These are phyloP conservation scores for Ictalurus furcatus DNA, from an alignment of 2,113 vertebrate species.

Conservation along the genomic window DNA sequence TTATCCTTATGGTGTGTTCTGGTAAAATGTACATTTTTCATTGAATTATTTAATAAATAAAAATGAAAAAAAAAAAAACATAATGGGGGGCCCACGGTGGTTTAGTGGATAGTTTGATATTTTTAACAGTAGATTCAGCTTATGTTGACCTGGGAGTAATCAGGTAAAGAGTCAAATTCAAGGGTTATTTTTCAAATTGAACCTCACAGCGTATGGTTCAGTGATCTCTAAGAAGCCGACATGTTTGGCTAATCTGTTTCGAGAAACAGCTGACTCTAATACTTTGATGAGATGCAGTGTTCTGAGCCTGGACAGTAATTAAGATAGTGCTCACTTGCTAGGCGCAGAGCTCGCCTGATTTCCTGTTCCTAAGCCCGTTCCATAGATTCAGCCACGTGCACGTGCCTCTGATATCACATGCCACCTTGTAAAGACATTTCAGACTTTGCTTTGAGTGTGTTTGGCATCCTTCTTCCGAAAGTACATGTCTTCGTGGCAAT, in stretches of 20 bases:
- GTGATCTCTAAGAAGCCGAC: constrained; percentile 4
- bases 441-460: not conserved
- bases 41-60: not conserved
- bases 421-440: not conserved
- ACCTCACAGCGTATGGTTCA: not conserved
- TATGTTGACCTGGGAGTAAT: not conserved
- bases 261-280: constrained; percentile 32
- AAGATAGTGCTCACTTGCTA: constrained; percentile 28
- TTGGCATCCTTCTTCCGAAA: not conserved
- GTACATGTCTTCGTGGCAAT: not conserved
- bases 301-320: constrained; percentile 39
- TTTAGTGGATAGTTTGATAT: not conserved
- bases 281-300: constrained; percentile 11
- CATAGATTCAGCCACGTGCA: constrained; percentile 57
- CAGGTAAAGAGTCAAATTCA: not conserved
- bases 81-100: too few species aligned
- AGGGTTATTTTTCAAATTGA: not conserved
- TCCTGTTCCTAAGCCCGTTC: constrained; percentile 37
- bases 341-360: constrained; percentile 48
- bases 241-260: constrained; percentile 27
- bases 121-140: not conserved
- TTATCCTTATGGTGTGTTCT: not conserved
- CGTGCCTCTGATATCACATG: constrained; percentile 31
- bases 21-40: not conserved
- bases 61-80: not conserved